Percentiles rank a stretch among this genome's conserved stretches.
Evolutionary conservation across 1,140 invertebrate species (phyloP).

Genomic region (Drosophila guanche): DNA sequence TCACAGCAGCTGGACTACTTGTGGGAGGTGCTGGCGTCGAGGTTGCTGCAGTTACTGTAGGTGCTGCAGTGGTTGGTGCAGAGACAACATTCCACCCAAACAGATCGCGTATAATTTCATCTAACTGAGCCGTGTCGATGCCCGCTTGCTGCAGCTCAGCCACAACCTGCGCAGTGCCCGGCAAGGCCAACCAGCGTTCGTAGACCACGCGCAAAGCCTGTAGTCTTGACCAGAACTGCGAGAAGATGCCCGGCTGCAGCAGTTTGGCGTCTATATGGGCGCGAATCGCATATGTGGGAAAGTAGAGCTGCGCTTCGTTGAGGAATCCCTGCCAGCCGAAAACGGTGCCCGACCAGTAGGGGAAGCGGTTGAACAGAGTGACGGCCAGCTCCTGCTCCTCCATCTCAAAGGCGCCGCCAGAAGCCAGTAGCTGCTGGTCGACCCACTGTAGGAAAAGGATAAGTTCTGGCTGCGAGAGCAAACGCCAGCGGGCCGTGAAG

Average conservation of each 20-base stretch:
- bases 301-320: constrained; percentile 68
- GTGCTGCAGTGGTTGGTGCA: constrained; percentile 31
- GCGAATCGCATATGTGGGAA: constrained; percentile 53
- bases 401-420: constrained; percentile 52
- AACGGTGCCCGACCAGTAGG: constrained; percentile 69
- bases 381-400: constrained; percentile 62
- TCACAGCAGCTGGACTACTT: constrained; percentile 39
- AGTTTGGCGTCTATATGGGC: constrained; percentile 66
- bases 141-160: constrained; percentile 55
- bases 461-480: constrained; percentile 71
- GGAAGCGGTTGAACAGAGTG: constrained; percentile 60
- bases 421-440: constrained; percentile 56
- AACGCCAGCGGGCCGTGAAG: constrained; percentile 55
- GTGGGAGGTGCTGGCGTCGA: constrained; percentile 29
- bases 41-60: neutral
- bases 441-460: constrained; percentile 64
- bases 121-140: constrained; percentile 58
- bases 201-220: constrained; percentile 56
- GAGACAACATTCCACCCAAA: constrained; percentile 62
- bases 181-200: constrained; percentile 63
- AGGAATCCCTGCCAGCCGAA: constrained; percentile 74
- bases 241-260: constrained; percentile 56
- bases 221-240: constrained; percentile 65
- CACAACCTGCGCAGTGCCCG: constrained; percentile 49
- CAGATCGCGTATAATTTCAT: constrained; percentile 60